phyloP scores from a whole-genome alignment of 92 coral and sea anemone species.

The Zoanthus sociatus region DNA sequence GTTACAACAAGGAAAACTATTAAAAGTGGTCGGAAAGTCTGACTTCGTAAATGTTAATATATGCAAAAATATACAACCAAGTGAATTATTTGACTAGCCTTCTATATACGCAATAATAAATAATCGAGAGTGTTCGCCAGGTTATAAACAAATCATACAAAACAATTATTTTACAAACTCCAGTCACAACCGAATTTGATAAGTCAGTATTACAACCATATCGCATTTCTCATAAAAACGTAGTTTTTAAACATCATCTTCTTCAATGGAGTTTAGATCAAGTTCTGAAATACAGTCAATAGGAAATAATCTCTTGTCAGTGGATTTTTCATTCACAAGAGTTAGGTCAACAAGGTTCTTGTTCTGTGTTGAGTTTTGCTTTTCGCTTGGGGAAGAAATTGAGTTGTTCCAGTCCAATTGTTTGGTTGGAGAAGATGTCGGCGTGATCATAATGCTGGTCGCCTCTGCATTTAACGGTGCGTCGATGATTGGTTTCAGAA shows the following conservation, averaged over 20 bases:
- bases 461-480: slow-evolving; percentile 78
- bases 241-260: slow-evolving; percentile 74
- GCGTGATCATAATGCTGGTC: slow-evolving; percentile 86
- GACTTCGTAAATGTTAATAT: slow-evolving; percentile 72
- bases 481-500: slow-evolving; percentile 82
- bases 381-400: not conserved
- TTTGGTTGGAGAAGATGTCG: slow-evolving; percentile 84
- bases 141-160: slow-evolving; percentile 39
- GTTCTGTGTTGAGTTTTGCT: slow-evolving; percentile 25
- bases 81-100: slow-evolving; percentile 59
- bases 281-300: slow-evolving; percentile 78
- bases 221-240: slow-evolving; percentile 10
- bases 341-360: slow-evolving; percentile 29
- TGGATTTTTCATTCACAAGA: slow-evolving; percentile 46
- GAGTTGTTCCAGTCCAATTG: slow-evolving; percentile 65
- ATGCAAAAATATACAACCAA: slow-evolving; percentile 94
- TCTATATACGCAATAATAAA: slow-evolving; percentile 80
- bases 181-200: not conserved
- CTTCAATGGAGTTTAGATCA: slow-evolving; percentile 89
- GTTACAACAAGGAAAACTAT: slow-evolving; percentile 38
- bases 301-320: slow-evolving; percentile 76
- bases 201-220: not conserved
- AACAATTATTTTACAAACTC: slow-evolving; percentile 48
- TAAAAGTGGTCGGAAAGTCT: slow-evolving; percentile 29
- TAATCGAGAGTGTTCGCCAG: slow-evolving; percentile 58